A percentile compares a stretch with the other conserved stretches of the same genome.
Evolutionary conservation across 2,888 invertebrate genomes (phyloP).

Genomic region (Eilema depressum): DNA sequence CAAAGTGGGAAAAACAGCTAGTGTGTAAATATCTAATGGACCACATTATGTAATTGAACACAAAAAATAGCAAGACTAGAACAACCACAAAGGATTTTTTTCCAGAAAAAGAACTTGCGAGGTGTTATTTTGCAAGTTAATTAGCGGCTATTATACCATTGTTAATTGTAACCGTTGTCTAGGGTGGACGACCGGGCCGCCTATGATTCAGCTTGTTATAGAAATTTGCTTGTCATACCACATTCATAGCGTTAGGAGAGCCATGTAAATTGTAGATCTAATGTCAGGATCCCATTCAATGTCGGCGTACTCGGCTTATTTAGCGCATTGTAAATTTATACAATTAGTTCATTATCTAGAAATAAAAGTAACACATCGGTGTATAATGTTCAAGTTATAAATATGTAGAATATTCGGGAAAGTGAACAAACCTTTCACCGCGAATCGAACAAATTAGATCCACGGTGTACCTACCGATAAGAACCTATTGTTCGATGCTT

Average conservation of each 20-base stretch:
- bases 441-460: not conserved
- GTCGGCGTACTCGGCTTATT: not conserved
- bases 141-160: slow-evolving; percentile 45
- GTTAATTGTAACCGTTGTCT: slow-evolving; percentile 48
- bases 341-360: not conserved
- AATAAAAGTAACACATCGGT: not conserved
- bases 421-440: not conserved
- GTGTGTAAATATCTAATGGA: too few species aligned
- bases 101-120: not conserved
- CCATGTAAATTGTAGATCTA: not conserved
- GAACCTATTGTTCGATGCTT: too few species aligned
- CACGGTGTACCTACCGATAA: too few species aligned
- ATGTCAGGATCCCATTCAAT: not conserved
- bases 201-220: slow-evolving; percentile 30
- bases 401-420: too few species aligned
- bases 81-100: not conserved
- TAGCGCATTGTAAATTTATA: not conserved
- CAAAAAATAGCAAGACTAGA: not conserved
- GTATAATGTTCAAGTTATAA: too few species aligned
- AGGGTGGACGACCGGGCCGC: slow-evolving; percentile 36
- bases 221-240: slow-evolving; percentile 18
- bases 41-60: too few species aligned
- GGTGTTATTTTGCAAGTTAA: slow-evolving; percentile 36
- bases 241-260: not conserved
- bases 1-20: too few species aligned